Percentiles rank a stretch among this genome's conserved stretches.
Evolutionary conservation across 2,888 invertebrate genomes (phyloP).

Genomic region (Abscondita cerata): DNA sequence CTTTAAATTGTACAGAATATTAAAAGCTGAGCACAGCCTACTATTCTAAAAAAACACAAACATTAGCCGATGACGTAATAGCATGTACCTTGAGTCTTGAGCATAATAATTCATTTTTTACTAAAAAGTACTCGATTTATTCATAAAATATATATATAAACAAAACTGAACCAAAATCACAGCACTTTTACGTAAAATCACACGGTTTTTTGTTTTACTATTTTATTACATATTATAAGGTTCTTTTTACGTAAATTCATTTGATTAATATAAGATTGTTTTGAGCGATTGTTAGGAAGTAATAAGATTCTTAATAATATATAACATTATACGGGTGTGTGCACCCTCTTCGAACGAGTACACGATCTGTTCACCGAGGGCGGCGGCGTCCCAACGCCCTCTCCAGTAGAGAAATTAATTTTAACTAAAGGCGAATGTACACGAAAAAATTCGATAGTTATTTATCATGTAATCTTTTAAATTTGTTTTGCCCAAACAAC

Average conservation of each 20-base stretch:
- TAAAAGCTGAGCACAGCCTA: slow-evolving; percentile 34
- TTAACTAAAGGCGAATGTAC: slow-evolving; percentile 23
- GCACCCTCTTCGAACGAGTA: slow-evolving; percentile 49
- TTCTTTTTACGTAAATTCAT: slow-evolving; percentile 36
- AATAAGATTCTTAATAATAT: slow-evolving; percentile 51
- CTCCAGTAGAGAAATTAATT: slow-evolving; percentile 42
- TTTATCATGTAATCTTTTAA: not conserved
- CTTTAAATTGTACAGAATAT: slow-evolving; percentile 14
- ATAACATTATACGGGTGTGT: slow-evolving; percentile 54
- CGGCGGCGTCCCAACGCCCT: slow-evolving; percentile 47
- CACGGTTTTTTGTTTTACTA: slow-evolving; percentile 32
- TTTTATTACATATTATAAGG: slow-evolving; percentile 40
- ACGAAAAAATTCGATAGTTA: slow-evolving; percentile 28
- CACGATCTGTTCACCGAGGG: slow-evolving; percentile 47
- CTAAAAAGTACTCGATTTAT: slow-evolving; percentile 17
- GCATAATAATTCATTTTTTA: slow-evolving; percentile 26
- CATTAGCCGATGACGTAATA: not conserved
- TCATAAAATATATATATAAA: slow-evolving; percentile 31
- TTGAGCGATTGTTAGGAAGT: slow-evolving; percentile 46
- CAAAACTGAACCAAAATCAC: slow-evolving; percentile 42
- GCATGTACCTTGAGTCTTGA: slow-evolving; percentile 28
- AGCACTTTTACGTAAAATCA: slow-evolving; percentile 47
- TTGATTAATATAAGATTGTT: slow-evolving; percentile 36
- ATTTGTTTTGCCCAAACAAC: too few species aligned
- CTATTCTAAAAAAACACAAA: slow-evolving; percentile 39